Evolutionary conservation across 2,113 vertebrate species (phyloP), one percentile per base, ranked within the genome.

Genomic region (Nesospiza acunhae): DNA sequence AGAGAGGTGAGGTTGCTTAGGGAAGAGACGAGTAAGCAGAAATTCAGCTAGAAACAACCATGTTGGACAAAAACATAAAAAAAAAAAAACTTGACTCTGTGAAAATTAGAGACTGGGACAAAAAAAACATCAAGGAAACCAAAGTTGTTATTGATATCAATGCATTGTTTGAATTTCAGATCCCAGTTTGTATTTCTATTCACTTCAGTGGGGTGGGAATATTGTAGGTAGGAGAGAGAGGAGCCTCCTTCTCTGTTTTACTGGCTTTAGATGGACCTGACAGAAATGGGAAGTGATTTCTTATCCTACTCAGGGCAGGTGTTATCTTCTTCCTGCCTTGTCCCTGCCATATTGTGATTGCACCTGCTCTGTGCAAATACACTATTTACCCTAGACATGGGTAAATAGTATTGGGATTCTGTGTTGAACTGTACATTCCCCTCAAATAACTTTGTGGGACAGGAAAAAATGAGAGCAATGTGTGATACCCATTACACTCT

Each of bases 331-430:
- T 73, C 60, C 84, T 19, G 3, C 66, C 82, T 79, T 87, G 35
- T 87, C 70, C 76, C 5, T 78, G 53, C 75, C 20, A 4, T 50
- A 6, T 27, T 63, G 7, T 28, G 31, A 47, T 44, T 91, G 63
- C 23, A 83, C 70, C 69, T 91, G 79, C 77, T 80, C 84, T 90
- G 47, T 83, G 75, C 67, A 93, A 93, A 95, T 47, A 83, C 4
- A 30, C 8, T 79, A 4, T 92, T 96, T 94, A 68, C 77, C 55
- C 83, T 91, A 30, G 80, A 78, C 52, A 66, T 81, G 77, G 69
- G 73, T 74, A 87, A 74, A 50, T 50, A 50, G 49, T 15, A 50
- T 10, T 50, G 49, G 49, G 24, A 79, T 83, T 89, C 70, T 64
- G 0, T 66, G 33, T 49, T 82, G 63, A 87, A 18, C 60, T 75